A percentile compares a stretch with the other conserved stretches of the same genome.
Conservation (phyloP, 2,888 invertebrate genomes). For the Torymus tubicola region DNA sequence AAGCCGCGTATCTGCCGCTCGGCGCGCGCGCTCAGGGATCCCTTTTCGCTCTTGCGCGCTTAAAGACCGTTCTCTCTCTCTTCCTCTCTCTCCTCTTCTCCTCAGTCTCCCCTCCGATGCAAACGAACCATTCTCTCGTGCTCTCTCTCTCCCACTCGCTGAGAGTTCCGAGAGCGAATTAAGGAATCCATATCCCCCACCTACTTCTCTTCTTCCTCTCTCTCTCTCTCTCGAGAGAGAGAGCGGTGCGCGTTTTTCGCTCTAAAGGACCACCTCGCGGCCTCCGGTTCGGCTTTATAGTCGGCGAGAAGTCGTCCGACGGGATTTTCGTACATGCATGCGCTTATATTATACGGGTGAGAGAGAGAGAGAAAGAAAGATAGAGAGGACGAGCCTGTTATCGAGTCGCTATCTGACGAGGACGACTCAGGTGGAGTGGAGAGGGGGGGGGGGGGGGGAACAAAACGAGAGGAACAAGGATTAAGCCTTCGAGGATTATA, state of each 20-base stretch:
- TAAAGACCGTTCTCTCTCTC: slow-evolving; percentile 62
- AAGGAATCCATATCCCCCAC: slow-evolving; percentile 52
- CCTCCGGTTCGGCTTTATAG: slow-evolving; percentile 61
- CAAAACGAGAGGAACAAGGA: slow-evolving; percentile 20
- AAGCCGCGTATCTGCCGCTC: slow-evolving; percentile 62
- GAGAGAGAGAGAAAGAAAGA: neutral
- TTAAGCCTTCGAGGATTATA: slow-evolving; percentile 55
- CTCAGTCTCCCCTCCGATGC: slow-evolving; percentile 62
- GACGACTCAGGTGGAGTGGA: slow-evolving; percentile 52
- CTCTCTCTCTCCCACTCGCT: slow-evolving; percentile 20
- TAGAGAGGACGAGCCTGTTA: slow-evolving; percentile 41
- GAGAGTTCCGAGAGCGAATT: slow-evolving; percentile 54
- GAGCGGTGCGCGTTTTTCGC: slow-evolving; percentile 34
- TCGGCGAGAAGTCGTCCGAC: slow-evolving; percentile 64
- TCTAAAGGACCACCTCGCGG: slow-evolving; percentile 46
- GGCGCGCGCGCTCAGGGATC: slow-evolving; percentile 53
- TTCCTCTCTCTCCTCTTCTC: no score
- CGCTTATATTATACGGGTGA: neutral
- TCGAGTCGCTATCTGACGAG: slow-evolving; percentile 52
- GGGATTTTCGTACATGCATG: slow-evolving; percentile 19
- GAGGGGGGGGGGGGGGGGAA: no score
- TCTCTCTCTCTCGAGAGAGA: no score
- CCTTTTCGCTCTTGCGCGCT: slow-evolving; percentile 61
- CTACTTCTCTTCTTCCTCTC: neutral
- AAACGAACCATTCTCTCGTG: slow-evolving; percentile 66